A percentile compares a stretch with the other conserved stretches of the same genome.
Conservation (phyloP, 2,113 vertebrate genomes). For the Lamprologus speciosus region DNA sequence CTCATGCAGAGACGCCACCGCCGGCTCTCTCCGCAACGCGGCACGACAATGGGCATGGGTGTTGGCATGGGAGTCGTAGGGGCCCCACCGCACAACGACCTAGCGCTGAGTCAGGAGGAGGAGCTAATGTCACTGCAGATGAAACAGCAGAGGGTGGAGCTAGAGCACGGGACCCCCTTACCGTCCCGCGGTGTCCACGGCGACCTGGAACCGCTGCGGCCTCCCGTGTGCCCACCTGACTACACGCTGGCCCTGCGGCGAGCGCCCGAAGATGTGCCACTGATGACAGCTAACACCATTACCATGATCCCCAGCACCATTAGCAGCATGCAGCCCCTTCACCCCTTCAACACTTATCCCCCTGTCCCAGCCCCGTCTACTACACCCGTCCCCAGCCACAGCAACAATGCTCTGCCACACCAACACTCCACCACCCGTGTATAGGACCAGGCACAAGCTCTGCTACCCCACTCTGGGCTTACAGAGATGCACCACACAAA, state of each 20-base stretch:
- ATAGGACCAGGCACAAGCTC: conserved; percentile 68
- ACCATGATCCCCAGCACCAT: conserved; percentile 99
- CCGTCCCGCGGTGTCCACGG: conserved; percentile 62
- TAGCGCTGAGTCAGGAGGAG: conserved; percentile 94
- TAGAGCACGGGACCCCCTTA: conserved; percentile 76
- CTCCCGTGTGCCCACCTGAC: conserved; percentile 93
- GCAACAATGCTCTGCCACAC: conserved; percentile 91
- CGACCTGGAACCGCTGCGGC: conserved; percentile 70
- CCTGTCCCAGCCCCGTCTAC: conserved; percentile 87
- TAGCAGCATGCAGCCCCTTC: conserved; percentile 93
- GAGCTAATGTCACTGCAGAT: conserved; percentile 98
- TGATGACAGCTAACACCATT: conserved; percentile 96
- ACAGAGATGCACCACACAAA: conserved; percentile 49
- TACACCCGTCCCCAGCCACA: conserved; percentile 85
- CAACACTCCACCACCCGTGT: conserved; percentile 84
- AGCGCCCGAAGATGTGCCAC: conserved; percentile 93
- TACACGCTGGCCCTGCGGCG: conserved; percentile 96
- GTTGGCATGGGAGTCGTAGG: conserved; percentile 63
- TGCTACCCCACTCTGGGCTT: conserved; percentile 35
- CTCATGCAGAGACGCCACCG: conserved; percentile 85
- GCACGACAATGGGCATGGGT: conserved; percentile 60
- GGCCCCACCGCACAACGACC: conserved; percentile 80
- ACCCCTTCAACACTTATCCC: conserved; percentile 96
- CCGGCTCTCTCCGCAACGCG: conserved; percentile 82
- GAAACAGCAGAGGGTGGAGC: conserved; percentile 95